A percentile compares a stretch with the other conserved stretches of the same genome.
phyloP scores from a whole-genome alignment of 2,888 invertebrate genomes.

The Athalia rosae region DNA sequence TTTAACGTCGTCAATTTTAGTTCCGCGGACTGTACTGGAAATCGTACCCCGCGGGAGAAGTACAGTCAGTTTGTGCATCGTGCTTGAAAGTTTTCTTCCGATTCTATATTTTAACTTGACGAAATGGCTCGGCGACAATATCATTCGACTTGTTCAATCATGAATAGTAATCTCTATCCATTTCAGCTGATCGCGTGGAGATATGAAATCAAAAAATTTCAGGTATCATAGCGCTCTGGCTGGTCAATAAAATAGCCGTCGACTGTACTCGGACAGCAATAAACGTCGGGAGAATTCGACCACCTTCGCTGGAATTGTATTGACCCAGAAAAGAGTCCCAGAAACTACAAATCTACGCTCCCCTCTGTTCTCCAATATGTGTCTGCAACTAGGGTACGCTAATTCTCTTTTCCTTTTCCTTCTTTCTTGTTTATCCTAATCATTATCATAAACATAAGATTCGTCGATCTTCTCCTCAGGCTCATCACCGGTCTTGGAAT shows the following conservation, averaged over 20 bases:
- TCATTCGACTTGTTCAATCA: no score
- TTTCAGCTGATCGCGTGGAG: background rate
- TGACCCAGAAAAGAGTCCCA: constrained; percentile 57
- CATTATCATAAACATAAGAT: no score
- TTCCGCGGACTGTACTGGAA: constrained; percentile 58
- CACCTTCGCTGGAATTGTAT: constrained; percentile 60
- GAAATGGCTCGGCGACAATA: no score
- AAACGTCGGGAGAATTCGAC: constrained; percentile 53
- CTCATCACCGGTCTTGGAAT: no score
- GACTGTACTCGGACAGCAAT: constrained; percentile 53
- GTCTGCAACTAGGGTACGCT: background rate
- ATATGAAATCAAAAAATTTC: background rate
- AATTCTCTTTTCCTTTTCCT: background rate
- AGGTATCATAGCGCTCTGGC: background rate
- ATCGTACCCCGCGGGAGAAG: constrained; percentile 48
- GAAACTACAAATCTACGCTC: background rate
- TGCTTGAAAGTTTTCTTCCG: no score
- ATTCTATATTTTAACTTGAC: no score
- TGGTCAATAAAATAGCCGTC: constrained; percentile 56
- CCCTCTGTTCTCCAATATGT: background rate
- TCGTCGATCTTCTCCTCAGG: no score
- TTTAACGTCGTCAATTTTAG: constrained; percentile 57
- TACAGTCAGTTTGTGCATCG: constrained; percentile 45
- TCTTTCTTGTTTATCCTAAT: no score
- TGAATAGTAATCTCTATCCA: no score